Base-by-base conservation (phyloP, 2,113 vertebrate genomes). In the Semnornis frantzii region DNA sequence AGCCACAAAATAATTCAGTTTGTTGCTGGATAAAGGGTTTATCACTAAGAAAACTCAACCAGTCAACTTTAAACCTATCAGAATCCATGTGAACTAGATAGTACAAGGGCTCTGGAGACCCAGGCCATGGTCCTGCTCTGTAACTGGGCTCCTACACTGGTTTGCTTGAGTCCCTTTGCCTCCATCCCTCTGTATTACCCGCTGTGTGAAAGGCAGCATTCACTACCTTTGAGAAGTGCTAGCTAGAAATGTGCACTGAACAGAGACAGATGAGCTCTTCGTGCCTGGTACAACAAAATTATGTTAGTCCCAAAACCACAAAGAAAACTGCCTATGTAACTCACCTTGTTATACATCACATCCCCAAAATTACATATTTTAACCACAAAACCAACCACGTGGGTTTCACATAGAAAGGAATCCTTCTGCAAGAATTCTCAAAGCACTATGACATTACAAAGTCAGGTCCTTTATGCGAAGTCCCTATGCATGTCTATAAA, bases 401-500 rank as follows among this genome's bases (percentile, higher is more conserved):
- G 14, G 8, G 7, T 57, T 73, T 80, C 31, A 59, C 3, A 18
- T 27, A 55, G 31, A 64, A 27, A 59, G 33, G 33, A 64, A 52
- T 27, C 57, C 57, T 12, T 42, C 46, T 31, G 33, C 31, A 37
- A 83, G 12, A 7, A 33, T 57, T 59, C 69, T 74, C 52, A 42
- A 66, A 81, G 30, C 10, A 34, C 10, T 20, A 20, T 1, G 46
- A 16, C 34, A 85, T 57, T 46, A 19, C 5, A 33, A 13, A 8
- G 18, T 59, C 46, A 70, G 12, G 8, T 55, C 10, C 20, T 70
- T 31, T 19, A 21, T 20, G 42, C 5, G 3, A 59, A 64, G 33
- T 46, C 16, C 52, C 37, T 33, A 7, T 0, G 0, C 19, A 10
- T 42, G 4, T 31, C n/a, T 57, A 3, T 7, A 39, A 44, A 39